Conservation (phyloP, 2,888 invertebrate species). For the Crioceris asparagi region DNA sequence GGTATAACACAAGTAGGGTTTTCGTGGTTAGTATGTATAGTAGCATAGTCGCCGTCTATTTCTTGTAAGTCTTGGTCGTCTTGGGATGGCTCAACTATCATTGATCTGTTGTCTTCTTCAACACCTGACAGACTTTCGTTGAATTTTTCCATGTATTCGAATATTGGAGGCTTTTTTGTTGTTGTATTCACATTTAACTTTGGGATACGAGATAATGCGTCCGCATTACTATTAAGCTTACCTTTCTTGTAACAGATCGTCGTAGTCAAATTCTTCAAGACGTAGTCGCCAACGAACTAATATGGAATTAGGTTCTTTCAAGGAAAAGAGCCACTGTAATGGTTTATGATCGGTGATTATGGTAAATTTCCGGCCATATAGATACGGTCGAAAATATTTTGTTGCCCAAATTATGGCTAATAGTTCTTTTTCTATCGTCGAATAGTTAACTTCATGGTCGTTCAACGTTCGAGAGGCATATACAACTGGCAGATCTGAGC, state of each 20-base stretch:
- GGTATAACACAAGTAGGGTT: no score
- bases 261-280: constrained; percentile 24
- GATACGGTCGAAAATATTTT: constrained; percentile 23
- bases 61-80: no score
- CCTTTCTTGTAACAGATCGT: neutral
- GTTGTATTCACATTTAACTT: no score
- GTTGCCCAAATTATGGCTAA: constrained; percentile 23
- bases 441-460: constrained; percentile 19
- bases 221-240: neutral
- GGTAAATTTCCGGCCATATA: constrained; percentile 27
- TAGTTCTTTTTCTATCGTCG: constrained; percentile 23
- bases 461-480: constrained; percentile 25
- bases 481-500: constrained; percentile 24
- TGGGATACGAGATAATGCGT: no score
- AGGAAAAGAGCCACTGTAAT: constrained; percentile 28
- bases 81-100: no score
- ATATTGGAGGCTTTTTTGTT: no score
- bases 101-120: no score
- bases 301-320: constrained; percentile 31
- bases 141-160: no score
- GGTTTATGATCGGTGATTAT: constrained; percentile 35
- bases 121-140: no score
- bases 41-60: no score
- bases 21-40: no score
- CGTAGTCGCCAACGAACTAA: constrained; percentile 30